These are phyloP conservation scores for Rhyacophila evoluta DNA, from an alignment of 2,888 invertebrate genomes.

Conservation along the genomic window DNA sequence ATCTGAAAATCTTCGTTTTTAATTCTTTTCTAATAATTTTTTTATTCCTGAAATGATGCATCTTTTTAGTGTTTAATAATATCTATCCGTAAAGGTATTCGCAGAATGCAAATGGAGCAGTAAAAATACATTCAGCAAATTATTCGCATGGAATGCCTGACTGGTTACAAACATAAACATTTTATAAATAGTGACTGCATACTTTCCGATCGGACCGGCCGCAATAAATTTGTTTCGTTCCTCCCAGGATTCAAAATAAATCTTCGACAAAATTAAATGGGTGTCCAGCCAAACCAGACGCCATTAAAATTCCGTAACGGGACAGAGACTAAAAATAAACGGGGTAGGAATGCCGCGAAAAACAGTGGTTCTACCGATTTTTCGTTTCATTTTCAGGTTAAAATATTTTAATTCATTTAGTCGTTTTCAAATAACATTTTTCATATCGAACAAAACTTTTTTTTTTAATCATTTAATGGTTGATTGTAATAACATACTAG, in stretches of 20 bases:
- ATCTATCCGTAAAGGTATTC: not conserved
- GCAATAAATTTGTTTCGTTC: not conserved
- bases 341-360: not conserved
- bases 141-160: not conserved
- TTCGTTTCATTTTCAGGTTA: not conserved
- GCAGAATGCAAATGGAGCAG: not conserved
- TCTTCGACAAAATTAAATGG: not conserved
- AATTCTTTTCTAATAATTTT: too few species aligned
- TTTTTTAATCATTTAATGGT: too few species aligned
- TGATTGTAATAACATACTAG: too few species aligned
- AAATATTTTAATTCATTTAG: too few species aligned
- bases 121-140: not conserved
- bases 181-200: not conserved
- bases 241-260: not conserved
- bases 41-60: too few species aligned
- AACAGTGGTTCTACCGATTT: not conserved
- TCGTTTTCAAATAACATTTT: too few species aligned
- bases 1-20: too few species aligned
- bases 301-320: slow-evolving; percentile 1
- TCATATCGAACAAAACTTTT: too few species aligned
- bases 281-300: not conserved
- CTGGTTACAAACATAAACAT: not conserved
- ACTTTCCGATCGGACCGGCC: not conserved
- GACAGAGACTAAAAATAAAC: not conserved
- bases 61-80: not conserved